Conservation (phyloP, 2,113 vertebrate genomes). For the Bettongia penicillata region DNA sequence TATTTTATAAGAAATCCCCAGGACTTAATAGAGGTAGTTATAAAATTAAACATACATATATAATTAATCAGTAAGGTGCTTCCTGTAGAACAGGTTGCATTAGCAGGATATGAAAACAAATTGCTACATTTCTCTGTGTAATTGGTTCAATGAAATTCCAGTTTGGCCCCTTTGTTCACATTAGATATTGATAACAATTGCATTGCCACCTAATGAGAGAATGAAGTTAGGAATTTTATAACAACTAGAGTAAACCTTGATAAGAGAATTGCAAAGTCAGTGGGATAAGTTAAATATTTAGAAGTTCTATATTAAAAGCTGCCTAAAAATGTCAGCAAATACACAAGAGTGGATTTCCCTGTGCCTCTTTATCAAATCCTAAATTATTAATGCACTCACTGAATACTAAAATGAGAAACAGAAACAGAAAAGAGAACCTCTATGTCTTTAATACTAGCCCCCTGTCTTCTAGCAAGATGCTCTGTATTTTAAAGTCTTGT, state of each 20-base stretch:
- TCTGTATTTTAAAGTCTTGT: conserved; percentile 51
- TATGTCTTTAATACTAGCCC: conserved; percentile 3
- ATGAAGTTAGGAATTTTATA: not conserved
- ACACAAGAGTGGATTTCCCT: not conserved
- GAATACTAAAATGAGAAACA: conserved; percentile 30
- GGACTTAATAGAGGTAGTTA: conserved; percentile 7
- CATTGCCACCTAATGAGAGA: not conserved
- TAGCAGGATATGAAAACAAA: not conserved
- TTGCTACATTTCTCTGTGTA: conserved; percentile 1
- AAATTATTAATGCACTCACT: not conserved
- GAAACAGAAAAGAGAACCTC: not conserved
- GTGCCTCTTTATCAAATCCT: not conserved
- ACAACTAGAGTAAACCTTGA: not conserved
- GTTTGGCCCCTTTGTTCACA: not conserved
- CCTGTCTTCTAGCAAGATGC: conserved; percentile 36
- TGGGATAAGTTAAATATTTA: not conserved
- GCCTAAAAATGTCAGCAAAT: not conserved
- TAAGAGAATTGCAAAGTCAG: not conserved
- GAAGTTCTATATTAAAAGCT: not conserved
- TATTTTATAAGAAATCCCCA: conserved; percentile 37
- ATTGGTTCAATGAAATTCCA: not conserved
- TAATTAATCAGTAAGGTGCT: not conserved
- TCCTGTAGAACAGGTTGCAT: not conserved
- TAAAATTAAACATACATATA: not conserved
- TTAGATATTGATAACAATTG: not conserved